A percentile compares a stretch with the other conserved stretches of the same genome.
Evolutionary conservation across 1,140 invertebrate genomes (phyloP).

Genomic region (Magallana ariakensis): DNA sequence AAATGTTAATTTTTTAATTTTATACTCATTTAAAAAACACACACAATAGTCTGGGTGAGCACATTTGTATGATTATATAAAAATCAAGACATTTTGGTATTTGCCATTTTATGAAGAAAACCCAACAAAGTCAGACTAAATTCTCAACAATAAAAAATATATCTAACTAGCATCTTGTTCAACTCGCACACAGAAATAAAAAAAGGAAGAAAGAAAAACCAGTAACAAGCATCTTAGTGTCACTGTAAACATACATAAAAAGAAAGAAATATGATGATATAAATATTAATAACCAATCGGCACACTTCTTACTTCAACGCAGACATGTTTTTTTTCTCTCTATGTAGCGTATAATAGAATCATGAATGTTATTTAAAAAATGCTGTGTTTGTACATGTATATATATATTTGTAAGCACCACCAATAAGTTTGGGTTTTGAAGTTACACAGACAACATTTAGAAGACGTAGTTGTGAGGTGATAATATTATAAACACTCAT

Average conservation of each 20-base stretch:
- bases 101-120: slow-evolving; percentile 7
- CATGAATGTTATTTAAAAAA: neutral
- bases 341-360: neutral
- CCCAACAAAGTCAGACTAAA: too few relatives aligned
- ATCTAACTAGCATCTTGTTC: neutral
- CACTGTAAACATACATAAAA: too few relatives aligned
- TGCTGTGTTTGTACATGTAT: too few relatives aligned
- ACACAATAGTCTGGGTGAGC: neutral
- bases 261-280: too few relatives aligned
- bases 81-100: slow-evolving; percentile 27
- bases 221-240: too few relatives aligned
- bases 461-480: neutral
- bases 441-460: neutral
- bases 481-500: too few relatives aligned
- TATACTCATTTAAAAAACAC: neutral
- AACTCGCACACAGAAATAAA: neutral
- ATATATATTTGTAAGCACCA: neutral
- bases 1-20: too few relatives aligned
- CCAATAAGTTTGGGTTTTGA: neutral
- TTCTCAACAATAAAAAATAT: slow-evolving; percentile 18
- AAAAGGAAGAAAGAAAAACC: too few relatives aligned
- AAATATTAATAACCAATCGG: too few relatives aligned
- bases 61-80: slow-evolving; percentile 33
- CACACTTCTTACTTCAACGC: neutral
- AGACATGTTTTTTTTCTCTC: neutral